Base-by-base conservation (phyloP, 2,888 invertebrate species). In the Drosophila prolongata region DNA sequence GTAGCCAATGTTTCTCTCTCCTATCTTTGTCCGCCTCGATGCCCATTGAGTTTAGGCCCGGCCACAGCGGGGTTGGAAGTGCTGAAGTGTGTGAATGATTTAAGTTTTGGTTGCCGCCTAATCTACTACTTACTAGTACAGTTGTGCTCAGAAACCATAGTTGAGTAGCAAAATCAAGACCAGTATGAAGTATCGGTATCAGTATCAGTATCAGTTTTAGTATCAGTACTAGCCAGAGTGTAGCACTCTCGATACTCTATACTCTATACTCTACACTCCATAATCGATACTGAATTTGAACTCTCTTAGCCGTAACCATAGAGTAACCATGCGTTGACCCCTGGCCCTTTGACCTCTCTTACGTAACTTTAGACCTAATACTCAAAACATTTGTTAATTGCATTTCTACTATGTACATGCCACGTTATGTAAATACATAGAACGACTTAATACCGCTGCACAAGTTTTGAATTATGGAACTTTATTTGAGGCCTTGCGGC, bases 361-460 rank as follows among this genome's bases (percentile, higher is more conserved):
- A 66, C 53, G 65, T 66, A 54, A 66, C 49, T 38, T 37, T 67
- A 67, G 65, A 47, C 37, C 37, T 65, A 49, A 65, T 65, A 65
- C 65, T 65, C 54, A 66, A 65, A 55, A 68, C 68, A 56, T 68
- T 67, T 67, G 68, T 68, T 68, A 68, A 66, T 52, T 68, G 66
- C 66, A 67, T 68, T 52, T 57, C 44, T 47, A 57, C 50, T 76
- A 78, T 67, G 60, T 75, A 77, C 75, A 69, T 77, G 86, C 83
- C 83, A 83, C 78, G 71, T 77, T 77, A 71, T 83, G 83, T 83
- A 83, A 80, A 83, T 86, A 83, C 76, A 82, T 83, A 85, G 83
- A 83, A 78, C 70, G 83, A 83, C 74, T 75, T 68, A 77, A 78
- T 79, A 82, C 71, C 69, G 86, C 70, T 86, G 83, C 83, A 83